phyloP scores from a whole-genome alignment of 2,888 invertebrate species.

The Melanargia galathea region DNA sequence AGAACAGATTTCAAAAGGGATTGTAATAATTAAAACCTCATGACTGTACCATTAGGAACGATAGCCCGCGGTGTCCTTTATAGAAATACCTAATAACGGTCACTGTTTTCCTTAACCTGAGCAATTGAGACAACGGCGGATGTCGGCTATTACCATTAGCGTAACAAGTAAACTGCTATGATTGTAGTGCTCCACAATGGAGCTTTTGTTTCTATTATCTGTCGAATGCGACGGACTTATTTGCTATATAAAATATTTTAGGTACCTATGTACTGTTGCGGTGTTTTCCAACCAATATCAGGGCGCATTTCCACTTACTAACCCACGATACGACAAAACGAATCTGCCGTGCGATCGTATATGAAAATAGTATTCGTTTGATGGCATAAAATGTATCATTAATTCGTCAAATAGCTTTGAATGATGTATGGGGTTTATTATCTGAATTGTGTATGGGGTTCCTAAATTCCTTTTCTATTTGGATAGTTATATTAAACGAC shows the following conservation, averaged over 20 bases:
- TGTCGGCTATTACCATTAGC: slow-evolving; percentile 54
- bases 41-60: slow-evolving; percentile 20
- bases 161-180: slow-evolving; percentile 44
- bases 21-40: slow-evolving; percentile 25
- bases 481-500: too few species aligned
- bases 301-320: too few species aligned
- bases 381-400: too few species aligned
- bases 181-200: slow-evolving; percentile 37
- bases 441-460: too few species aligned
- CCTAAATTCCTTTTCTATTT: too few species aligned
- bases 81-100: slow-evolving; percentile 45
- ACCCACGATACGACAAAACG: too few species aligned
- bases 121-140: slow-evolving; percentile 47
- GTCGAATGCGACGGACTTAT: slow-evolving; percentile 19
- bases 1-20: not conserved
- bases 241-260: slow-evolving; percentile 2
- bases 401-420: too few species aligned
- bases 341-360: too few species aligned
- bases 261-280: not conserved
- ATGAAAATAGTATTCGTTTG: too few species aligned
- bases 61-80: slow-evolving; percentile 32
- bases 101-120: slow-evolving; percentile 36
- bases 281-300: not conserved
- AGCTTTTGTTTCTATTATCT: slow-evolving; percentile 30
- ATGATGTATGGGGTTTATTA: too few species aligned